Conservation (phyloP, 2,888 invertebrate species). For the Fissipunctia ypsillon region DNA sequence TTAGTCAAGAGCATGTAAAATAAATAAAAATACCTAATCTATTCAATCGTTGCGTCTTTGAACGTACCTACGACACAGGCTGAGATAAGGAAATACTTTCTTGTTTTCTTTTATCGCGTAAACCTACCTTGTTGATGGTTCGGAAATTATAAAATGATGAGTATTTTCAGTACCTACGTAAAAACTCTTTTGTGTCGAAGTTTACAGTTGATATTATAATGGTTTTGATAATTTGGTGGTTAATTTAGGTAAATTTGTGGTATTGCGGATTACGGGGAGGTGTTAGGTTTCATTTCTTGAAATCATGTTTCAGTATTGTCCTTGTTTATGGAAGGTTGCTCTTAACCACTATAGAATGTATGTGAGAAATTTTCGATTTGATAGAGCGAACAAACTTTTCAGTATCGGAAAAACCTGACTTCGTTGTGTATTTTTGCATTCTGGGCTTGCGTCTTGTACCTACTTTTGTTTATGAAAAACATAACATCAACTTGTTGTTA, state of each 20-base stretch:
- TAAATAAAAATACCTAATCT: slow-evolving; percentile 46
- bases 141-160: slow-evolving; percentile 26
- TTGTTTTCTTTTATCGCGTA: slow-evolving; percentile 43
- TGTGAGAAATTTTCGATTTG: neutral
- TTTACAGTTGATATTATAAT: slow-evolving; percentile 32
- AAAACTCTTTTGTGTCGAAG: slow-evolving; percentile 23
- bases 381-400: neutral
- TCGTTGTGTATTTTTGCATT: neutral
- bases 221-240: slow-evolving; percentile 28
- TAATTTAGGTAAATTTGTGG: too few species aligned
- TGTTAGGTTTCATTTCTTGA: neutral
- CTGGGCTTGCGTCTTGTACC: neutral
- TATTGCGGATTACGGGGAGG: neutral
- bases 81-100: slow-evolving; percentile 55
- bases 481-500: neutral
- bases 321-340: neutral
- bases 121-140: slow-evolving; percentile 9
- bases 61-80: slow-evolving; percentile 3
- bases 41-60: slow-evolving; percentile 43
- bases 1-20: slow-evolving; percentile 35
- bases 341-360: neutral
- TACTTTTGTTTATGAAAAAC: neutral
- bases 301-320: neutral
- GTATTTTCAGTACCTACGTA: slow-evolving; percentile 38
- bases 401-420: neutral